These are phyloP conservation scores for Tokudaia muenninki DNA, from an alignment of 2,797 vertebrate species.

Conservation along the genomic window DNA sequence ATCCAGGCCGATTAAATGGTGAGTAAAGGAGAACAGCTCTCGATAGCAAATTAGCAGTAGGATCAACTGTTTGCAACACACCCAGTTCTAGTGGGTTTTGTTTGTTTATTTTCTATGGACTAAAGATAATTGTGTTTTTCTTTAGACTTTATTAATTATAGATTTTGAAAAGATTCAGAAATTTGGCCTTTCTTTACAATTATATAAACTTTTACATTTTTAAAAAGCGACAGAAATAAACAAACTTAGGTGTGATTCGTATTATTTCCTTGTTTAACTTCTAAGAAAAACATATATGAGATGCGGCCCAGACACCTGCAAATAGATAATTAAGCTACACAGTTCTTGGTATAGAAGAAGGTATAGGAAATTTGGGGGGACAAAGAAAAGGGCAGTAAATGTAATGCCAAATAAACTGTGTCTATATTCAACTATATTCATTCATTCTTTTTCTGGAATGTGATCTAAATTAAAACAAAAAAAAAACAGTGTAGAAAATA, in stretches of 20 bases:
- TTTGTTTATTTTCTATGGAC: not conserved
- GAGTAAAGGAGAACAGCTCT: not conserved
- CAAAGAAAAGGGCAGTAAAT: not conserved
- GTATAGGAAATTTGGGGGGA: not conserved
- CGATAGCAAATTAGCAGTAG: not conserved
- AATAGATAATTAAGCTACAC: not conserved
- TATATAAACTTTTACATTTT: no score
- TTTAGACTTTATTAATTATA: not conserved
- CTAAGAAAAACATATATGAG: conserved; percentile 14
- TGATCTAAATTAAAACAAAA: not conserved
- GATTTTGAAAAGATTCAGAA: conserved; percentile 1
- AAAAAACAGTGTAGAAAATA: not conserved
- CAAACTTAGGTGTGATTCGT: not conserved
- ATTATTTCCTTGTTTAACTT: conserved; percentile 50
- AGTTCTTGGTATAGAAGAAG: not conserved
- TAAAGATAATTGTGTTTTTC: not conserved
- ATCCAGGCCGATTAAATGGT: not conserved
- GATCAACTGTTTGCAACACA: not conserved
- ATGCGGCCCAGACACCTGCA: not conserved
- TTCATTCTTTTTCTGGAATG: not conserved
- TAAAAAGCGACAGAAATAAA: not conserved
- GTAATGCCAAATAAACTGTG: not conserved
- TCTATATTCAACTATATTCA: not conserved
- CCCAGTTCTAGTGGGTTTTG: not conserved
- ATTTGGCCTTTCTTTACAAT: not conserved